Evolutionary conservation across 1,140 invertebrate genomes (phyloP).

Genomic region (Musca domestica): DNA sequence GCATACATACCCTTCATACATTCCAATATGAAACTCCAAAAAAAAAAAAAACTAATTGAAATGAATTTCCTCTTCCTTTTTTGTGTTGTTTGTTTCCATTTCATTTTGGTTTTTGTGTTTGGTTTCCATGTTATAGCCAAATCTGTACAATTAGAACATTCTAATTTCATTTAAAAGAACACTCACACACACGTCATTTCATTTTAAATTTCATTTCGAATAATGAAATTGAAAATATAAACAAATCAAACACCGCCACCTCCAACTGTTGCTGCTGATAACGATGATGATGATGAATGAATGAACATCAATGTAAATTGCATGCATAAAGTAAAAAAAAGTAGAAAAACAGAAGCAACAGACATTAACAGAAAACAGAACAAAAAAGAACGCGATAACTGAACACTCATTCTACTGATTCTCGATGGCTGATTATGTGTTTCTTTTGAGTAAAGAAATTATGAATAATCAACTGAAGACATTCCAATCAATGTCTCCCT

Average conservation of each 20-base stretch:
- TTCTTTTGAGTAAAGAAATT: no score
- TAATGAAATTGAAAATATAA: background rate
- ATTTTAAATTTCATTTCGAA: background rate
- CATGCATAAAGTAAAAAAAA: no score
- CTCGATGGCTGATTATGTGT: background rate
- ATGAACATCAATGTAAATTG: no score
- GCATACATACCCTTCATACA: no score
- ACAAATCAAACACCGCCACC: conserved; percentile 9
- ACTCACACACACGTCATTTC: background rate
- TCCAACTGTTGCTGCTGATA: background rate
- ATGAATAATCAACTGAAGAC: no score
- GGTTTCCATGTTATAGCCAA: background rate
- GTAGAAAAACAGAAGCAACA: no score
- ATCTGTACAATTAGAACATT: no score
- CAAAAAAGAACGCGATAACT: conserved; percentile 3
- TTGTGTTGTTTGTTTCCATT: background rate
- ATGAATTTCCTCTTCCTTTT: background rate
- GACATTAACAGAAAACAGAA: no score
- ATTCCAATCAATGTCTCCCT: no score
- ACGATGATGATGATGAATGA: no score
- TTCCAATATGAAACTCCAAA: background rate
- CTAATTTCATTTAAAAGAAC: background rate
- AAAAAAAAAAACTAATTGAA: background rate
- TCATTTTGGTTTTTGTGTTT: background rate
- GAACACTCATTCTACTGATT: background rate